Base-by-base conservation (phyloP, 2,888 invertebrate genomes). In the Melinaea menophilus region DNA sequence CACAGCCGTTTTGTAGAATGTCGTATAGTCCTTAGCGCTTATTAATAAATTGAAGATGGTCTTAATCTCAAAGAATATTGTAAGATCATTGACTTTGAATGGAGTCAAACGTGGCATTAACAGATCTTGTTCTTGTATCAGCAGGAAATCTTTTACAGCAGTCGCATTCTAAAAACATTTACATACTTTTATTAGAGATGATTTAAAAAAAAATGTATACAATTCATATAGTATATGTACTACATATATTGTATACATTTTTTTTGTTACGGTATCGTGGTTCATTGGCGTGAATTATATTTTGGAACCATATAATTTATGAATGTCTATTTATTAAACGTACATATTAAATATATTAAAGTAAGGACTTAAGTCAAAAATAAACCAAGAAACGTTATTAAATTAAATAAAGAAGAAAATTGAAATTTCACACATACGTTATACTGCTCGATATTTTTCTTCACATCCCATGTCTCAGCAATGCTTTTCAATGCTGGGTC, bases 11-110 rank as follows among this genome's bases (percentile, higher is more conserved):
- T 92, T 92, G 79, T 92, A 91, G 87, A 96, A 95, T 47, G 94
- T 94, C 33, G 93, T 91, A 79, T 92, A 95, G 78, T 94, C 93
- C 79, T 94, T 94, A 70, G 95, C 94, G 63, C 93, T 93, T 84
- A 92, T 92, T 70, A 96, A 90, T 62, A 94, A 86, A 76, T 94
- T 92, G 84, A 94, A 94, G 33, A 95, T 81, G 5, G 93, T 92
- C 4, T 91, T 78, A 9, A 93, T 93, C 77, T 95, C 93, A 72
- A 92, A 91, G 59, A 91, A 85, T 64, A 95, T 93, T 2, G 80
- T 77, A n/a, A 82, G 78, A 69, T 93, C 85, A 66, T 91, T 84
- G 45, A 92, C 76, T 4, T 93, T 91, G 88, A 93, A 94, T 2
- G 93, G 91, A 51, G 92, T 90, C 54, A 91, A 92, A 55, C 90